Conservation (phyloP, 2,113 vertebrate species). For the Pelecanoides urinatrix region DNA sequence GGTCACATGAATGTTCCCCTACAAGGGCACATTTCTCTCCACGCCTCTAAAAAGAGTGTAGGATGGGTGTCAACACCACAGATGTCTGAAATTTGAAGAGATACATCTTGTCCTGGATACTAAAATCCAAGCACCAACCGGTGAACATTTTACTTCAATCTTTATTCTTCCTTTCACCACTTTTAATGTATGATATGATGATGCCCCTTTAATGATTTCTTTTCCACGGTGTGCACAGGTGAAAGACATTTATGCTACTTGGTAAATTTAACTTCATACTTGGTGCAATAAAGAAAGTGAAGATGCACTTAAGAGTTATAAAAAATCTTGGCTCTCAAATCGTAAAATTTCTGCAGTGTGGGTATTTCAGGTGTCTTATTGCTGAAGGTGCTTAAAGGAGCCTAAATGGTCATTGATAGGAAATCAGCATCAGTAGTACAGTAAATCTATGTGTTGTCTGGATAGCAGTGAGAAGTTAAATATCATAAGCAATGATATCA, state of each 20-base stretch:
- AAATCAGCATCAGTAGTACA: not conserved
- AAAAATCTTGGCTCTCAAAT: conserved; percentile 30
- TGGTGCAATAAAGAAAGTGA: not conserved
- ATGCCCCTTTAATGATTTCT: not conserved
- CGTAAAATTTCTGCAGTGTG: not conserved
- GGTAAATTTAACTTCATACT: conserved; percentile 6
- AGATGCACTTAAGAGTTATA: conserved; percentile 28
- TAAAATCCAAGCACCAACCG: not conserved
- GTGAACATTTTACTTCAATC: not conserved
- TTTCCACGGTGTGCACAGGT: not conserved
- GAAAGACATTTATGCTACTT: conserved; percentile 23
- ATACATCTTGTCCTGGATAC: not conserved
- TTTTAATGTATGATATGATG: not conserved
- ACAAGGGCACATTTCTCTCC: not conserved
- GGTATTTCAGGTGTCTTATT: conserved; percentile 15
- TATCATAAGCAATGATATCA: not conserved
- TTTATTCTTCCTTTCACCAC: not conserved
- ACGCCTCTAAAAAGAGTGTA: not conserved
- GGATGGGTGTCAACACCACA: not conserved
- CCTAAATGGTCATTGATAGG: not conserved
- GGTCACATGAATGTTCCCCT: not conserved
- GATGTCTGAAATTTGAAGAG: conserved; percentile 1
- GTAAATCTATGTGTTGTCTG: not conserved
- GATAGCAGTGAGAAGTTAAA: not conserved
- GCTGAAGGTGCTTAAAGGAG: not conserved